phyloP scores from a whole-genome alignment of 2,888 invertebrate genomes.

The Mongoloraphidia duomilia region DNA sequence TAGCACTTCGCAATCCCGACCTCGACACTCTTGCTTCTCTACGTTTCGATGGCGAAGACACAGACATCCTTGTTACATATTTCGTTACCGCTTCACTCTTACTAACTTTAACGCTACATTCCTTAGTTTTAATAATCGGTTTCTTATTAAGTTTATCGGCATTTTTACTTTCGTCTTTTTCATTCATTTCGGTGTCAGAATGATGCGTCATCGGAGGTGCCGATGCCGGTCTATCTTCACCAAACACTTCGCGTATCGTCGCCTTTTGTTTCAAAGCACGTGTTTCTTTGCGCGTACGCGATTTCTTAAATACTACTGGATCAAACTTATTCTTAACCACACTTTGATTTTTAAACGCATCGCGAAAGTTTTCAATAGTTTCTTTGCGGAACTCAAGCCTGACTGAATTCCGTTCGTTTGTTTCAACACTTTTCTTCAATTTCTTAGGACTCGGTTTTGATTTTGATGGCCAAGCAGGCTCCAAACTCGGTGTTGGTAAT shows the following conservation, averaged over 20 bases:
- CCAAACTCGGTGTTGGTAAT: slow-evolving; percentile 48
- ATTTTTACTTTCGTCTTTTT: slow-evolving; percentile 25
- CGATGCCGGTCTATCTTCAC: slow-evolving; percentile 65
- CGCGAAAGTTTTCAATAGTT: slow-evolving; percentile 49
- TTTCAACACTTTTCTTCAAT: not conserved
- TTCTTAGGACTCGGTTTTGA: too few relatives aligned
- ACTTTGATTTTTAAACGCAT: slow-evolving; percentile 49
- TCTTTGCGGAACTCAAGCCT: slow-evolving; percentile 43
- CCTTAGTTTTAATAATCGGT: not conserved
- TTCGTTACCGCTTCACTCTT: slow-evolving; percentile 27
- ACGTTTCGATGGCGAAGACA: slow-evolving; percentile 34
- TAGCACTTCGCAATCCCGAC: slow-evolving; percentile 3
- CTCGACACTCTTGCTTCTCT: not conserved
- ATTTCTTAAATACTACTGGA: slow-evolving; percentile 49
- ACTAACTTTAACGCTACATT: slow-evolving; percentile 8
- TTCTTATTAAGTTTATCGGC: slow-evolving; percentile 22
- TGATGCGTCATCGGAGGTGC: slow-evolving; percentile 58
- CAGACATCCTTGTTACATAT: slow-evolving; percentile 24
- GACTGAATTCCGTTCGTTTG: slow-evolving; percentile 24
- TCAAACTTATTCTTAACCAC: slow-evolving; percentile 47
- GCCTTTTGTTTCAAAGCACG: slow-evolving; percentile 57
- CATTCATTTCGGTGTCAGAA: slow-evolving; percentile 29
- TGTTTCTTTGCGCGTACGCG: slow-evolving; percentile 62
- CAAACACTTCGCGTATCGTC: slow-evolving; percentile 71
- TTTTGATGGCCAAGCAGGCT: slow-evolving; percentile 19